phyloP scores from a whole-genome alignment of 2,888 invertebrate species.

The Petrophora chlorosata region DNA sequence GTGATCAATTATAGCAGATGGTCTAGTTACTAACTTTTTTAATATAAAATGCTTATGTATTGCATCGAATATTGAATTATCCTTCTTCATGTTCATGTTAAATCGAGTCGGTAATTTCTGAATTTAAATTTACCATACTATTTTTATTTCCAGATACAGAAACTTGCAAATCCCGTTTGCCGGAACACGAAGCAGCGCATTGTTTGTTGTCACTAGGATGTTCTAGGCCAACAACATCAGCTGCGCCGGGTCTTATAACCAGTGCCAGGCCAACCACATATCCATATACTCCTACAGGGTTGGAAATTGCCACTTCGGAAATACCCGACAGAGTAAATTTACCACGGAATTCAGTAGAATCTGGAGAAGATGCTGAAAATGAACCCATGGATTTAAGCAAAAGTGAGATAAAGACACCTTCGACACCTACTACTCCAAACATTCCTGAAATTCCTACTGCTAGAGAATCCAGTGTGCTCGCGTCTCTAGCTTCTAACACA shows the following conservation, averaged over 20 bases:
- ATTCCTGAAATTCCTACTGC: conserved; percentile 84
- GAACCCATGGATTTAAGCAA: conserved; percentile 81
- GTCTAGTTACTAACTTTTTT: neutral
- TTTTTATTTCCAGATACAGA: conserved; percentile 80
- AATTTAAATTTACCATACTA: no score
- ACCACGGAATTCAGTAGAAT: conserved; percentile 54
- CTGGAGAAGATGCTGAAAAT: conserved; percentile 74
- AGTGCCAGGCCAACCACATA: conserved; percentile 87
- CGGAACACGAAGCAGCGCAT: conserved; percentile 94
- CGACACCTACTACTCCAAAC: conserved; percentile 48
- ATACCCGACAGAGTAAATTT: conserved; percentile 57
- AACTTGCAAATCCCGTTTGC: conserved; percentile 87
- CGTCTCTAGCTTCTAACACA: conserved; percentile 85
- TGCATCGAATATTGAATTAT: no score
- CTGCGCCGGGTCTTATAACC: conserved; percentile 83
- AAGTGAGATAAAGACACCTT: conserved; percentile 64
- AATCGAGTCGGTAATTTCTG: no score
- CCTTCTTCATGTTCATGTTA: no score
- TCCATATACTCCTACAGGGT: conserved; percentile 82
- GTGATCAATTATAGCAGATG: conserved; percentile 21
- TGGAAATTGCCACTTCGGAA: conserved; percentile 57
- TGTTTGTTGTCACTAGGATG: conserved; percentile 90
- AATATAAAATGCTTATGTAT: neutral
- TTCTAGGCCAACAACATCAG: conserved; percentile 76
- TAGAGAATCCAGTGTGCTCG: conserved; percentile 85